Evolutionary conservation across 2,113 vertebrate species (phyloP).

Genomic region (Coturnix japonica): DNA sequence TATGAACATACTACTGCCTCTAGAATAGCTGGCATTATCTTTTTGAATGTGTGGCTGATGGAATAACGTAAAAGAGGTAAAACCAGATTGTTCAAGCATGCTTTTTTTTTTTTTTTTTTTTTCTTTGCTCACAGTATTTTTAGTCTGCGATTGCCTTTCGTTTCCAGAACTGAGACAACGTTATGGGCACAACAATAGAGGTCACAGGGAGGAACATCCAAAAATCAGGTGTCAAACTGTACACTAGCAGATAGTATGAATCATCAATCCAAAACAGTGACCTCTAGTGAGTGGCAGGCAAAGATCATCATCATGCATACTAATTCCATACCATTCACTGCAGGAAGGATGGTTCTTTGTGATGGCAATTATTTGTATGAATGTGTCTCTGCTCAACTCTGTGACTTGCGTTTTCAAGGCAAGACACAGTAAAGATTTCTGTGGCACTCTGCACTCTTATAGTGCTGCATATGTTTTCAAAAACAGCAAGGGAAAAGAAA

Average conservation of each 20-base stretch:
- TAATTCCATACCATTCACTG: not conserved
- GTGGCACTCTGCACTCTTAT: not conserved
- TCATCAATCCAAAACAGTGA: not conserved
- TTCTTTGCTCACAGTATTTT: not conserved
- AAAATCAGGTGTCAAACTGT: not conserved
- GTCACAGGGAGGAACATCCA: not conserved
- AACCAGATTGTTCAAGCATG: slow-evolving; percentile 7
- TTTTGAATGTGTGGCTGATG: not conserved
- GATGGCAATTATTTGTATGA: not conserved
- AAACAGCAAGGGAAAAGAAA: not conserved
- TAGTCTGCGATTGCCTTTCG: not conserved
- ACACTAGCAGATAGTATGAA: not conserved
- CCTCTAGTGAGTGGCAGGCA: not conserved
- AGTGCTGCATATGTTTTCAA: not conserved
- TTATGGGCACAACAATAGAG: not conserved
- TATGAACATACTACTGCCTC: not conserved
- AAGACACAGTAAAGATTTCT: not conserved
- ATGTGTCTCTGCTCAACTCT: not conserved
- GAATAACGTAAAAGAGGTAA: not conserved
- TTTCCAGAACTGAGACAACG: slow-evolving; percentile 6
- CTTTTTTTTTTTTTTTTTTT: not conserved
- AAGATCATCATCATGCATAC: not conserved
- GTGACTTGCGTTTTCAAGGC: not conserved
- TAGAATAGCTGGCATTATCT: not conserved
- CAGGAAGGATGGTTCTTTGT: not conserved